Evolutionary conservation across 1,140 invertebrate genomes (phyloP).

Genomic region (Phymastichus coffea): DNA sequence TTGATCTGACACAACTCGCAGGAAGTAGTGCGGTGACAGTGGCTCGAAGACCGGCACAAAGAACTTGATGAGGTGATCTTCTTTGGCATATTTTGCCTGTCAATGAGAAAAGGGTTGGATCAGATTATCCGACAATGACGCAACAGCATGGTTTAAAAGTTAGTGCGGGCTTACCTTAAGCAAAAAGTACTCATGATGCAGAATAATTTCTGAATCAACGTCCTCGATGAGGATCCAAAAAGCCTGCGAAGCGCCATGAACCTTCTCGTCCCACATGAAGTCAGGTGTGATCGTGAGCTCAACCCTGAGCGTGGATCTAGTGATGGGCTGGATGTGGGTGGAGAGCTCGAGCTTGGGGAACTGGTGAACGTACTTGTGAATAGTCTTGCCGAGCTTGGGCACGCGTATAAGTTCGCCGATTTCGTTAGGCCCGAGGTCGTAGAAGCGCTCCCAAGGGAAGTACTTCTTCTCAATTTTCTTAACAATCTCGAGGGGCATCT

Average conservation of each 20-base stretch:
- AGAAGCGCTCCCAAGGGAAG: constrained; percentile 90
- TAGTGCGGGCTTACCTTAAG: constrained; percentile 78
- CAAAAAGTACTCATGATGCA: constrained; percentile 98
- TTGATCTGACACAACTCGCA: constrained; percentile 76
- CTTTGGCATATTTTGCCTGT: constrained; percentile 81
- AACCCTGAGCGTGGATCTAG: constrained; percentile 88
- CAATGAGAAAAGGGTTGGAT: no score
- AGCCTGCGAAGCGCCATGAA: constrained; percentile 93
- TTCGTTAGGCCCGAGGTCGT: constrained; percentile 95
- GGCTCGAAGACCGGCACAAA: constrained; percentile 99
- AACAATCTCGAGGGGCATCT: constrained; percentile 97
- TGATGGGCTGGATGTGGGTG: constrained; percentile 97
- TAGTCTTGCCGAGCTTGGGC: constrained; percentile 94
- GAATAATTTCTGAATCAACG: constrained; percentile 92
- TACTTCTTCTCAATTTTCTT: constrained; percentile 99
- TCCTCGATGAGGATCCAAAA: constrained; percentile 99
- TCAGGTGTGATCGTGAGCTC: constrained; percentile 98
- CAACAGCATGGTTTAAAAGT: no score
- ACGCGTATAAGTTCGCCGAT: constrained; percentile 95
- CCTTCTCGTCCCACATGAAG: constrained; percentile 98
- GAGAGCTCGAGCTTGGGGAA: constrained; percentile 94
- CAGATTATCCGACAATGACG: no score
- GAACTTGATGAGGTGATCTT: constrained; percentile 97
- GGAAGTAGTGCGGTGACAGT: constrained; percentile 96
- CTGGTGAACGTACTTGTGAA: constrained; percentile 97